Conservation (phyloP, 2,797 vertebrate species). For the Jordanella pulchra region DNA sequence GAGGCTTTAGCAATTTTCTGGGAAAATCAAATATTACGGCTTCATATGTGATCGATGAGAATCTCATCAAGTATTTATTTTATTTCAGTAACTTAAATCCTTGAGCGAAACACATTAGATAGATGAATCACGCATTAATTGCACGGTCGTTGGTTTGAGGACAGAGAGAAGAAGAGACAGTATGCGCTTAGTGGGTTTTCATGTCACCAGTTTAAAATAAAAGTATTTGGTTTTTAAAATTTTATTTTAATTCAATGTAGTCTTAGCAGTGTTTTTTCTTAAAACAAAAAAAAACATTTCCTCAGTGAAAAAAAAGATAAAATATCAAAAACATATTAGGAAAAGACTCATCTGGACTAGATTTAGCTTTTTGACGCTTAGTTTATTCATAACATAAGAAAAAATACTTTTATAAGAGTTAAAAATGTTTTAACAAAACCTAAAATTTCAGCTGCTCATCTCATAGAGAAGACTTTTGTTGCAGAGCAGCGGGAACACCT, state of each 20-base stretch:
- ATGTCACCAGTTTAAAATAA: too few species aligned
- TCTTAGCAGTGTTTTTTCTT: background rate
- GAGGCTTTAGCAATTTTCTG: background rate
- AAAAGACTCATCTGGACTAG: background rate
- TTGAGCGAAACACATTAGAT: background rate
- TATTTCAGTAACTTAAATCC: background rate
- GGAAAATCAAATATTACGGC: background rate
- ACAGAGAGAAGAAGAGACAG: too few species aligned
- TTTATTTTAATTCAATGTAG: too few species aligned
- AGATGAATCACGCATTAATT: too few species aligned
- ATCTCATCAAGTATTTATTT: background rate
- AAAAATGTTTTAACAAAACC: background rate
- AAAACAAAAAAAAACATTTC: too few species aligned
- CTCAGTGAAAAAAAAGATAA: background rate
- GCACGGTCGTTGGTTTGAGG: too few species aligned
- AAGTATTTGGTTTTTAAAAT: too few species aligned
- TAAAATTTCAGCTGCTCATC: background rate
- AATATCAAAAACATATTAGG: background rate
- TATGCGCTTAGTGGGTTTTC: too few species aligned
- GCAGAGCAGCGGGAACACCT: constrained; percentile 13
- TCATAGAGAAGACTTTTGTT: background rate
- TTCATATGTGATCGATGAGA: background rate
- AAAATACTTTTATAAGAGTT: background rate
- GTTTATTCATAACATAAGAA: background rate
- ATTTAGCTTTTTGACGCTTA: background rate